A percentile compares a stretch with the other conserved stretches of the same genome.
Conservation (phyloP, 2,888 invertebrate species). For the Thymelicus sylvestris region DNA sequence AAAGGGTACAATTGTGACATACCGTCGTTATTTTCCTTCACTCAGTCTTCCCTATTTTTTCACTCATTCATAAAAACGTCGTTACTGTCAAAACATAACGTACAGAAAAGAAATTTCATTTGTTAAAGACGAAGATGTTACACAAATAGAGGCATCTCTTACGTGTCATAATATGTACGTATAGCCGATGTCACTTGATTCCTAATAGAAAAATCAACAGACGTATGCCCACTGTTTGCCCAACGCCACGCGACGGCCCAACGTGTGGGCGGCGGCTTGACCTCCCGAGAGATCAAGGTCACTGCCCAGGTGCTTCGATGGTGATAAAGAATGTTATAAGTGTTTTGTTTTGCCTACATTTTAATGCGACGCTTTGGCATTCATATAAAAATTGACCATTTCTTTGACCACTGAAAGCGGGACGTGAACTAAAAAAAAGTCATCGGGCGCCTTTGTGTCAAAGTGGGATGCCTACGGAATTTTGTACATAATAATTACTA, state of each 20-base stretch:
- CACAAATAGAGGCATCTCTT: slow-evolving; percentile 6
- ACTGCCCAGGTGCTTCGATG: slow-evolving; percentile 33
- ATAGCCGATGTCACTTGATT: slow-evolving; percentile 41
- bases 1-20: too few relatives aligned
- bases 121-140: slow-evolving; percentile 12
- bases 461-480: too few relatives aligned
- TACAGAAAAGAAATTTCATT: slow-evolving; percentile 10
- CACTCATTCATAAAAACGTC: neutral
- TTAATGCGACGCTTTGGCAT: neutral
- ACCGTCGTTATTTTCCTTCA: too few relatives aligned
- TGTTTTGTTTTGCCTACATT: slow-evolving; percentile 6
- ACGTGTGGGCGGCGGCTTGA: slow-evolving; percentile 43
- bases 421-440: too few relatives aligned
- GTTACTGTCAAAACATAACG: slow-evolving; percentile 4
- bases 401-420: too few relatives aligned
- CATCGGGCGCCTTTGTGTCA: too few relatives aligned
- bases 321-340: slow-evolving; percentile 18
- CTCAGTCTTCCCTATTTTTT: too few relatives aligned
- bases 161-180: slow-evolving; percentile 30
- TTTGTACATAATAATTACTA: too few relatives aligned
- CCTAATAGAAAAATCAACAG: slow-evolving; percentile 66
- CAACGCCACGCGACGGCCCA: slow-evolving; percentile 47
- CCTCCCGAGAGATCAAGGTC: slow-evolving; percentile 45
- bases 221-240: slow-evolving; percentile 52
- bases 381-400: neutral